Evolutionary conservation across 1,140 invertebrate genomes (phyloP).

Genomic region (Meloidogyne exigua): DNA sequence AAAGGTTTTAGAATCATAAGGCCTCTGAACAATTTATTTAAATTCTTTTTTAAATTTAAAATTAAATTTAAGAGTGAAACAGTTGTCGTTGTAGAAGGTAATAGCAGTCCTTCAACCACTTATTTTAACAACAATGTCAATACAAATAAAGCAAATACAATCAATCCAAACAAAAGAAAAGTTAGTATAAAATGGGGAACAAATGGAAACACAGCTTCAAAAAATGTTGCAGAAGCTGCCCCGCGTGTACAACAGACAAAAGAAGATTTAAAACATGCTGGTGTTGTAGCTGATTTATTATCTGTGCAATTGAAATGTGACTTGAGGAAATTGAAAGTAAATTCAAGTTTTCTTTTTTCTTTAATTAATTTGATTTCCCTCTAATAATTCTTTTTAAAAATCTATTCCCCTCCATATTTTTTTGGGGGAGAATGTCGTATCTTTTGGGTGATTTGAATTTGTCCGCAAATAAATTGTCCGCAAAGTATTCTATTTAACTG

Average conservation of each 20-base stretch:
- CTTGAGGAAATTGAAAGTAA: constrained; percentile 68
- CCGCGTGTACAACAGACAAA: not conserved
- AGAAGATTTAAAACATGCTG: not conserved
- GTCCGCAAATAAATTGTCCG: too few species aligned
- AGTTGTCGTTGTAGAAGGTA: not conserved
- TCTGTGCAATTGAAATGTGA: constrained; percentile 33
- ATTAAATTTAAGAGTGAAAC: not conserved
- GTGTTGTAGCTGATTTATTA: constrained; percentile 24
- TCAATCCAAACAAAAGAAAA: not conserved
- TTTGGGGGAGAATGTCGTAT: too few species aligned
- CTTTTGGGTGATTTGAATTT: too few species aligned
- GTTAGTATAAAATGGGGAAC: not conserved
- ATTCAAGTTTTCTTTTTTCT: not conserved
- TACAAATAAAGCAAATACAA: not conserved
- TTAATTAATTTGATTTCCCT: too few species aligned
- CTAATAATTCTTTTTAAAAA: too few species aligned
- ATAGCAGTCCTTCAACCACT: not conserved
- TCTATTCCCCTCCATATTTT: too few species aligned
- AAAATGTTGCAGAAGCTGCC: too few species aligned
- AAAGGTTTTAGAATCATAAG: too few species aligned
- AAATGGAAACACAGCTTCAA: not conserved
- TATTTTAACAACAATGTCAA: not conserved
- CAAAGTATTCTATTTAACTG: too few species aligned
- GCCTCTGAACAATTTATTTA: too few species aligned
- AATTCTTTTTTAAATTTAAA: too few species aligned